Evolutionary conservation across 2,113 vertebrate genomes (phyloP), one percentile per base, ranked within the genome.

Genomic region (Aegypius monachus): DNA sequence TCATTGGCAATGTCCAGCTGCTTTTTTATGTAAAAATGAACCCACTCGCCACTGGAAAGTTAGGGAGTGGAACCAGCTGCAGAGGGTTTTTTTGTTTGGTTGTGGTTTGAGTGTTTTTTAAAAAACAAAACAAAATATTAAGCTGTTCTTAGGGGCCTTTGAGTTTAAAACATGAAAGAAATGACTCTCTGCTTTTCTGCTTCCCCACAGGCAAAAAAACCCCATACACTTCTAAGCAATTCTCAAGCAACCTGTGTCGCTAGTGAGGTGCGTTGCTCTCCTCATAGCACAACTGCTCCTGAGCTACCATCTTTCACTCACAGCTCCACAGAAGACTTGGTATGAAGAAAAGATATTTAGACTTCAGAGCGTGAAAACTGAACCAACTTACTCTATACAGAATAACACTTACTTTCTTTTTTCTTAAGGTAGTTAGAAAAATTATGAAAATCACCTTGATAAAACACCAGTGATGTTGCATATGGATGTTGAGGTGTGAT

Each of bases 21-120:
- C 29, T 86, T 92, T 95, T 72, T 78, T 17, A 42, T 40, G 36
- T 88, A 50, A 68, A 96, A 94, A 62, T 55, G 38, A 90, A 86
- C 25, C 58, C 11, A 78, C 68, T 74, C 34, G 26, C 58, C 77
- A 48, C 42, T 42, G 20, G 38, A 68, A 83, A 68, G 62, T 67
- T 65, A 91, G 50, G 38, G 38, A 79, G 20, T 45, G 16, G 80
- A 91, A 88, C 16, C 43, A 96, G 40, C 63, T 93, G 50, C 63
- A 91, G 31, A 67, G 23, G 16, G 7, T 20, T 27, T 45, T 75
- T 93, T 68, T 52, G 42, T 48, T 91, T 86, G 12, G 21, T 82
- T 81, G 53, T 68, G 16, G 32, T 89, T 81, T 34, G n/a, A 13
- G 42, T 55, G 38, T 47, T 63, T 88, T 93, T 56, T 56, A 9